Conservation (phyloP, 2,113 vertebrate species). For the Panthera tigris region DNA sequence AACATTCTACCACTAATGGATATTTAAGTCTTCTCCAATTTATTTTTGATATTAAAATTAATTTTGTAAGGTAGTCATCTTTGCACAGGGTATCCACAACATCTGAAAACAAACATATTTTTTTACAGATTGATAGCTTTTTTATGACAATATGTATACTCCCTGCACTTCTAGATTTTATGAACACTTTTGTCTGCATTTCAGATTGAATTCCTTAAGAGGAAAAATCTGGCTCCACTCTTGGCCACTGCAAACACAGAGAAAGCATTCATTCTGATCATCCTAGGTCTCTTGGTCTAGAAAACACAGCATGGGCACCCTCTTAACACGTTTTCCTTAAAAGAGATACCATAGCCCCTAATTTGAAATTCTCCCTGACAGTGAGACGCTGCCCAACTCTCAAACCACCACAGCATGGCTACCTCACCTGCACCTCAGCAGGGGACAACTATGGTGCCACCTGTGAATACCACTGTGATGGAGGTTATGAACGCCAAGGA, state of each 20-base stretch:
- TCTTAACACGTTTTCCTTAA: not conserved
- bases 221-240: not conserved
- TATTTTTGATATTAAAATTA: slow-evolving; percentile 44
- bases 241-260: not conserved
- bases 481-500: slow-evolving; percentile 91
- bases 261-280: slow-evolving; percentile 25
- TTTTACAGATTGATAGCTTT: slow-evolving; percentile 4
- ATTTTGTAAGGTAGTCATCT: slow-evolving; percentile 17
- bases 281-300: not conserved
- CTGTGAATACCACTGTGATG: slow-evolving; percentile 94
- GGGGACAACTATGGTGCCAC: slow-evolving; percentile 93
- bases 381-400: slow-evolving; percentile 92
- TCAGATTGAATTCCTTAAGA: slow-evolving; percentile 59
- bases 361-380: slow-evolving; percentile 66
- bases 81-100: not conserved
- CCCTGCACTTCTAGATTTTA: slow-evolving; percentile 17
- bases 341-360: not conserved
- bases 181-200: slow-evolving; percentile 27
- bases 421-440: slow-evolving; percentile 91
- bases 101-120: slow-evolving; percentile 14
- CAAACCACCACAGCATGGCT: slow-evolving; percentile 89
- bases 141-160: not conserved
- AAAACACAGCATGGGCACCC: not conserved
- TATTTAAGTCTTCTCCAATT: not conserved
- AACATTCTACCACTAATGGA: not conserved